Conservation (phyloP, 2,113 vertebrate genomes). For the Cygnus atratus region DNA sequence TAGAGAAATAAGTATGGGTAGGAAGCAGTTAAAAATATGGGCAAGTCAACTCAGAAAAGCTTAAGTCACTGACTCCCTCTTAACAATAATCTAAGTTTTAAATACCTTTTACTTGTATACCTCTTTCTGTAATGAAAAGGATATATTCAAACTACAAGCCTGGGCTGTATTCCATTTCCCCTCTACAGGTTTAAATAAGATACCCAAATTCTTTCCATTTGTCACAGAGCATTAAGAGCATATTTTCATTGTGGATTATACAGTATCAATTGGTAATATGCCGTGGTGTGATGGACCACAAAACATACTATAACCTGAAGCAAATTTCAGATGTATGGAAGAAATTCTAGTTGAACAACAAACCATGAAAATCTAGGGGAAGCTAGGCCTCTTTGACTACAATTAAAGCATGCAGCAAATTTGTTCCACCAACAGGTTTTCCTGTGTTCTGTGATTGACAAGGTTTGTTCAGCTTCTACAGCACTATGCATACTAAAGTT, state of each 20-base stretch:
- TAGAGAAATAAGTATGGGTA: not conserved
- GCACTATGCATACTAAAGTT: not conserved
- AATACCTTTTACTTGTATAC: not conserved
- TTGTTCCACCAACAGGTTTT: slow-evolving; percentile 49
- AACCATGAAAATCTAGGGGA: slow-evolving; percentile 44
- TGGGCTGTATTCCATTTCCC: not conserved
- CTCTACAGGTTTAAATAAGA: slow-evolving; percentile 30
- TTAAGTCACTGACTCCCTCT: not conserved
- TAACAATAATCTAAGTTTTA: not conserved
- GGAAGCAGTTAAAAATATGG: not conserved
- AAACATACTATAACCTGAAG: slow-evolving; percentile 19
- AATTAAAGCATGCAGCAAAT: slow-evolving; percentile 50
- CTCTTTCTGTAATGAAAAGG: not conserved
- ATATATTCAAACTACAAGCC: not conserved
- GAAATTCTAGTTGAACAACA: not conserved
- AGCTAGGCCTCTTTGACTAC: slow-evolving; percentile 24
- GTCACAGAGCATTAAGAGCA: slow-evolving; percentile 8
- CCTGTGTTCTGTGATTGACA: slow-evolving; percentile 16
- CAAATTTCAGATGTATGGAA: slow-evolving; percentile 17
- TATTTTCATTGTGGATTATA: not conserved
- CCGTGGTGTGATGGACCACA: slow-evolving; percentile 7
- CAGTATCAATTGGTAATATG: not conserved
- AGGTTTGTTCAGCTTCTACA: slow-evolving; percentile 4
- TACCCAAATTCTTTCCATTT: slow-evolving; percentile 12
- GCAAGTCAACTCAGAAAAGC: not conserved